phyloP scores from a whole-genome alignment of 2,113 vertebrate genomes.

The Lycaon pictus region DNA sequence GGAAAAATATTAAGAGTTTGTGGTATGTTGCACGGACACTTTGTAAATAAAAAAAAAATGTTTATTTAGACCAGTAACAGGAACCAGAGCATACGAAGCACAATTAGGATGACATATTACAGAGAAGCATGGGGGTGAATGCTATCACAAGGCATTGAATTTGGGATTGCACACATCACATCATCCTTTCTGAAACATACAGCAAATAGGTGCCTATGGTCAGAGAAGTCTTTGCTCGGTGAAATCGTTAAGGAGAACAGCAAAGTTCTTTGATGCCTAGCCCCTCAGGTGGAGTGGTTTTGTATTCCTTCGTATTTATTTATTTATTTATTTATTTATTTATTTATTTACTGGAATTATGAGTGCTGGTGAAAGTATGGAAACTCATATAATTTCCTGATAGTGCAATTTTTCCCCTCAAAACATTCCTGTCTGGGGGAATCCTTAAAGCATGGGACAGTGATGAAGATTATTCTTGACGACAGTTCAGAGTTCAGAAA shows the following conservation, averaged over 20 bases:
- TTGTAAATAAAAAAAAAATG: not conserved
- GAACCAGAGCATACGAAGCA: not conserved
- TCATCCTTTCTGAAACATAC: not conserved
- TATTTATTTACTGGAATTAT: not conserved
- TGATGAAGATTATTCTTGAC: not conserved
- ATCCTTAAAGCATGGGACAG: not conserved
- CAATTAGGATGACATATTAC: not conserved
- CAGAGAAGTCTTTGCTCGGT: not conserved
- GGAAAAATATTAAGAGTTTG: not conserved
- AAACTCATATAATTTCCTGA: constrained; percentile 10
- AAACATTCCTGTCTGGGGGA: not conserved
- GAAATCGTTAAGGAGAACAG: not conserved
- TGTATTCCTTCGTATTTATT: not conserved
- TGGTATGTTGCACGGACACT: not conserved
- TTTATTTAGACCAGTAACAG: not conserved
- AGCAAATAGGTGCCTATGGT: not conserved
- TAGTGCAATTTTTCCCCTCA: not conserved
- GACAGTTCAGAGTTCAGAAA: constrained; percentile 42
- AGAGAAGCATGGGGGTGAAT: not conserved
- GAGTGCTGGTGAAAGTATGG: not conserved
- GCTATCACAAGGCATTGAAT: not conserved
- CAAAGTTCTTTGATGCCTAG: not conserved
- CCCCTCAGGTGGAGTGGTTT: not conserved
- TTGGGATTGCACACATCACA: not conserved
- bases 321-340: too few species aligned